Evolutionary conservation across 2,113 vertebrate genomes (phyloP).

Genomic region (Ceyx melanurus): DNA sequence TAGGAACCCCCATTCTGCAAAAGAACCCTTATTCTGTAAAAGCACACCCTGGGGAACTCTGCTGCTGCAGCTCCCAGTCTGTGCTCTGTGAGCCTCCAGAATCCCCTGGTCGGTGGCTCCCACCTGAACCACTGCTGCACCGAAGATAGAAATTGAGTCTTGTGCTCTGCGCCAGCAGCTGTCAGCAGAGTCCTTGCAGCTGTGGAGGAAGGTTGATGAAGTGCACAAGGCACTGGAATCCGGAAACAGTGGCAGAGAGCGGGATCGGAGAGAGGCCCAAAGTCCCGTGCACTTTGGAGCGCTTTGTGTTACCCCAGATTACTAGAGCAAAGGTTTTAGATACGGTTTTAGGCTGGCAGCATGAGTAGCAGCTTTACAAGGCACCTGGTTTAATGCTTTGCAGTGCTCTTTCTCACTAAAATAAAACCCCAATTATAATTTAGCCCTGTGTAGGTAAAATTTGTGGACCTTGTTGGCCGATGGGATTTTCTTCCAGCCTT

Average conservation of each 20-base stretch:
- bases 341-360: fast-evolving
- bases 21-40: not conserved
- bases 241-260: not conserved
- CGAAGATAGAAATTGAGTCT: not conserved
- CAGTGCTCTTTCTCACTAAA: not conserved
- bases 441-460: not conserved
- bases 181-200: not conserved
- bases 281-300: not conserved
- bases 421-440: not conserved
- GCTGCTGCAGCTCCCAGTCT: fast-evolving
- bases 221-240: not conserved
- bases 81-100: not conserved
- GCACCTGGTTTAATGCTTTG: not conserved
- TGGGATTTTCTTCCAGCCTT: not conserved
- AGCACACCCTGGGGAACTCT: not conserved
- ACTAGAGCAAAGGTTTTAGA: not conserved
- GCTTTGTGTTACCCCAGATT: not conserved
- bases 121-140: fast-evolving
- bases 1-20: too few species aligned
- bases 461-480: not conserved
- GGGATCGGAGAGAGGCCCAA: fast-evolving
- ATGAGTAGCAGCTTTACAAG: not conserved
- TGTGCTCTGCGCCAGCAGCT: fast-evolving
- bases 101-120: not conserved
- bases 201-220: not conserved